Percentiles rank a stretch among this genome's conserved stretches.
Conservation (phyloP, 2,888 invertebrate species). For the Coronaproctus castanopsis region DNA sequence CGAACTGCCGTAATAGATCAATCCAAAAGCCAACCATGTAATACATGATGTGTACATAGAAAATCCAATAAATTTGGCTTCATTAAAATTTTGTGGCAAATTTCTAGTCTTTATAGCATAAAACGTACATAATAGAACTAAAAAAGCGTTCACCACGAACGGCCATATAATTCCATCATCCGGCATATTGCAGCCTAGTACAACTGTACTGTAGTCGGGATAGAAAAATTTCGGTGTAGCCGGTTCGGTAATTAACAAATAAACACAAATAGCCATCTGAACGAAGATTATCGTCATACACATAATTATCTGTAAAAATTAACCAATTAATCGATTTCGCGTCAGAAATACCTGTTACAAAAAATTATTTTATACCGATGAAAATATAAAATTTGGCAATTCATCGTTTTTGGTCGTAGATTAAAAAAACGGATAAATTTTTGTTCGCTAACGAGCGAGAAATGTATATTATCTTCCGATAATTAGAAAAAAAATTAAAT, state of each 20-base stretch:
- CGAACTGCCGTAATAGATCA: constrained; percentile 51
- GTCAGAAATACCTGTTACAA: too few relatives aligned
- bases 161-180: constrained; percentile 22
- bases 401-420: too few relatives aligned
- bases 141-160: constrained; percentile 45
- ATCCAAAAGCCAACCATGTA: constrained; percentile 57
- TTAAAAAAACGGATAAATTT: too few relatives aligned
- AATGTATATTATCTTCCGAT: too few relatives aligned
- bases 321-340: too few relatives aligned
- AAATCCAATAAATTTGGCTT: constrained; percentile 51
- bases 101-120: constrained; percentile 59
- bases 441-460: too few relatives aligned
- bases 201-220: background rate
- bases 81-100: constrained; percentile 65
- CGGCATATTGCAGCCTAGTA: background rate
- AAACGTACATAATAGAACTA: constrained; percentile 49
- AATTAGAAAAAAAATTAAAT: too few relatives aligned
- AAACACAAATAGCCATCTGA: background rate
- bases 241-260: background rate
- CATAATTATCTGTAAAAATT: background rate
- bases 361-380: too few relatives aligned
- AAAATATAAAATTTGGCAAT: too few relatives aligned
- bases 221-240: background rate
- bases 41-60: constrained; percentile 62
- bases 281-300: background rate